Percentiles rank a stretch among this genome's conserved stretches.
Conservation (phyloP, 2,888 invertebrate species). For the Melolontha melolontha region DNA sequence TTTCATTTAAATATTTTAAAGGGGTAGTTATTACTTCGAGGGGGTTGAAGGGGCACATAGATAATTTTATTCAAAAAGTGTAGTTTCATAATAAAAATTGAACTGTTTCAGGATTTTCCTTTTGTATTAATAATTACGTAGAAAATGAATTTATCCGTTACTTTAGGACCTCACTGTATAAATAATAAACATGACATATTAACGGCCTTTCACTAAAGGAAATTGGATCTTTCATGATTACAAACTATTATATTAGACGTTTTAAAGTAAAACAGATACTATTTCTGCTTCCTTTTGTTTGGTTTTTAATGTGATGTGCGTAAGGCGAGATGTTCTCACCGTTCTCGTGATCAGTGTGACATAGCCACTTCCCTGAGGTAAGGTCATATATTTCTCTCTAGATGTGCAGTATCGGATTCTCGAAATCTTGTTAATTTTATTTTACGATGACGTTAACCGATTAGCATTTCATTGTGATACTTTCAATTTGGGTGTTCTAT, state of each 20-base stretch:
- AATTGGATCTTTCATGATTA: conserved; percentile 24
- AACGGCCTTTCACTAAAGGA: neutral
- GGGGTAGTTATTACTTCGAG: too few relatives aligned
- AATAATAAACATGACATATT: too few relatives aligned
- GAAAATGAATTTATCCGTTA: too few relatives aligned
- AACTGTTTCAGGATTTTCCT: too few relatives aligned
- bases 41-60: too few relatives aligned
- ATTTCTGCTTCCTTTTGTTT: conserved; percentile 40
- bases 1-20: too few relatives aligned
- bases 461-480: conserved; percentile 30
- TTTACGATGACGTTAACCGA: conserved; percentile 31
- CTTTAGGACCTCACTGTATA: too few relatives aligned
- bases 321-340: conserved; percentile 49
- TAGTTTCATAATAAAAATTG: too few relatives aligned
- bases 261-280: conserved; percentile 43
- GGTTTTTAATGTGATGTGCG: conserved; percentile 41
- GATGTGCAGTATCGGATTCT: conserved; percentile 27
- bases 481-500: conserved; percentile 40
- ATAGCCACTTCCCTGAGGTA: conserved; percentile 16
- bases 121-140: too few relatives aligned
- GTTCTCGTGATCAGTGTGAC: conserved; percentile 46
- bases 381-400: conserved; percentile 4
- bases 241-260: conserved; percentile 45
- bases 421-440: conserved; percentile 23
- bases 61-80: too few relatives aligned